phyloP scores from a whole-genome alignment of 2,888 invertebrate genomes.

The Cosmia trapezina region DNA sequence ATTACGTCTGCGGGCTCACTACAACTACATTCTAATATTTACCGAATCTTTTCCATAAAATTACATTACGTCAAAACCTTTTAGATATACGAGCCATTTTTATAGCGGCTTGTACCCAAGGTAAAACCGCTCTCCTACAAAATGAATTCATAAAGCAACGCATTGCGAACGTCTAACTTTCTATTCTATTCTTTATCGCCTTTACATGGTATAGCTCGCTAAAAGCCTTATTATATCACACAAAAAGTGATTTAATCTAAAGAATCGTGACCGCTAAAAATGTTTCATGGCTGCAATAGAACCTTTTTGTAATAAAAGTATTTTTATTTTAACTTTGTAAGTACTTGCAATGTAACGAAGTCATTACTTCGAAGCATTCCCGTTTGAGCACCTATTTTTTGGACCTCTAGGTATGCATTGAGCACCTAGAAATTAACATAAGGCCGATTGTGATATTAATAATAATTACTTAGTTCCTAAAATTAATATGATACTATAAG shows the following conservation, averaged over 20 bases:
- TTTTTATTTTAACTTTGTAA: conserved; percentile 25
- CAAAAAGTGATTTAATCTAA: conserved; percentile 51
- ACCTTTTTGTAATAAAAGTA: conserved; percentile 21
- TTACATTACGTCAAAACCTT: conserved; percentile 66
- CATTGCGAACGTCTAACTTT: conserved; percentile 60
- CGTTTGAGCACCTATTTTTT: no score
- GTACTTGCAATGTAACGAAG: conserved; percentile 23
- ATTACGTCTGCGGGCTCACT: conserved; percentile 66
- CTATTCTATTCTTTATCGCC: conserved; percentile 52
- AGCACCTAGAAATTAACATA: no score
- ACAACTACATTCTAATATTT: conserved; percentile 66
- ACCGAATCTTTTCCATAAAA: conserved; percentile 66
- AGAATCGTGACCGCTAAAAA: conserved; percentile 59
- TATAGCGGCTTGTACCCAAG: conserved; percentile 61
- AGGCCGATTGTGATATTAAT: no score
- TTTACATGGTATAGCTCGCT: conserved; percentile 44
- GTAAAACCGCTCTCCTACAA: conserved; percentile 61
- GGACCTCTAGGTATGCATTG: no score
- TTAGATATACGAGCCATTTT: conserved; percentile 68
- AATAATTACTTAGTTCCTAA: no score
- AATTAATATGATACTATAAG: no score
- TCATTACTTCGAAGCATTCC: no score
- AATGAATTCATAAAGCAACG: conserved; percentile 71
- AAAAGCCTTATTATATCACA: conserved; percentile 46
- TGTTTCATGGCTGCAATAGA: conserved; percentile 42